Percentiles rank a stretch among this genome's conserved stretches.
Conservation (phyloP, 2,113 vertebrate species). For the Solea senegalensis region DNA sequence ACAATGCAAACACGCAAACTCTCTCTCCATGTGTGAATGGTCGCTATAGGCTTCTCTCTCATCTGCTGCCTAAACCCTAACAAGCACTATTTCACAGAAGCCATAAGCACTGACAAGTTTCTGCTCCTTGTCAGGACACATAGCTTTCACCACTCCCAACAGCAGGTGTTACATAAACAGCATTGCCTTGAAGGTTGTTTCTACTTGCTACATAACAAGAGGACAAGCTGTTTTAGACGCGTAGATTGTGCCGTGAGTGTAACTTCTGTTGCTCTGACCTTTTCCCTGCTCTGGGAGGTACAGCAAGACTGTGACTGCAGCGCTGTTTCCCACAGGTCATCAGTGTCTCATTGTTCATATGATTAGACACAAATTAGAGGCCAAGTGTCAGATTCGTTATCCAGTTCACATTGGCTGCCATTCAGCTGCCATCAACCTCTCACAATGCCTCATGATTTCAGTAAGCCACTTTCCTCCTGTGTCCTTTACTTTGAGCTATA, state of each 20-base stretch:
- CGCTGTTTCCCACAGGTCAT: conserved; percentile 34
- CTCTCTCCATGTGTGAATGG: conserved; percentile 15
- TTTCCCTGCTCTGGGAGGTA: conserved; percentile 36
- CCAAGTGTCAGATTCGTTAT: conserved; percentile 32
- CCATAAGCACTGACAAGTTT: conserved; percentile 13
- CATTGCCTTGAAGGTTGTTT: conserved; percentile 4
- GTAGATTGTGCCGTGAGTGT: background rate
- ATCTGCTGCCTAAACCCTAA: conserved; percentile 26
- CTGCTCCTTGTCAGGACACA: conserved; percentile 26
- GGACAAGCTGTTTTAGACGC: background rate
- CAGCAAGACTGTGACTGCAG: conserved; percentile 27
- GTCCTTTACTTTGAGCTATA: conserved; percentile 10
- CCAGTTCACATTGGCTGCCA: conserved; percentile 19
- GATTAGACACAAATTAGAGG: conserved; percentile 46
- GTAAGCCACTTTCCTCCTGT: conserved; percentile 8
- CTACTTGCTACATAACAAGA: conserved; percentile 1
- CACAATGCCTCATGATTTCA: conserved; percentile 52
- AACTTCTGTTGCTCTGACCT: conserved; percentile 18
- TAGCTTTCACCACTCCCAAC: conserved; percentile 8
- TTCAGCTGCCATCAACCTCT: conserved; percentile 8
- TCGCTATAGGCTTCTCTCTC: conserved; percentile 26
- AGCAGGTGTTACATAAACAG: conserved; percentile 24
- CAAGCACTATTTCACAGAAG: conserved; percentile 30
- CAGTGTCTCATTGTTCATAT: conserved; percentile 51
- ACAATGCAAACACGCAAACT: conserved; percentile 42